Evolutionary conservation across 2,888 invertebrate species (phyloP), one percentile per base, ranked within the genome.

Genomic region (Bombylius major): DNA sequence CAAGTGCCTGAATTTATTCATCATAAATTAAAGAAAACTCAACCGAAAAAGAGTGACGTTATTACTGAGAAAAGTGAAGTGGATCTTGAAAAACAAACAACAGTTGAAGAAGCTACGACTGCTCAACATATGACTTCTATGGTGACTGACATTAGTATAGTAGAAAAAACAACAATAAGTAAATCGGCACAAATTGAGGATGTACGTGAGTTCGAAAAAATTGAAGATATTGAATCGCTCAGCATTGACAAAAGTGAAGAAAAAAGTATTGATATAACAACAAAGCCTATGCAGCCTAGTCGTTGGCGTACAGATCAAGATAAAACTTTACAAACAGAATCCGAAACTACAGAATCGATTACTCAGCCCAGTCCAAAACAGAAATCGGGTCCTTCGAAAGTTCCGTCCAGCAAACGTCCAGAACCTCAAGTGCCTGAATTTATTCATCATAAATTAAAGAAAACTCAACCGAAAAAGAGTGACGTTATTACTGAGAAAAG

Each of bases 381-480:
- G 2, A 3, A 23, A 23, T 23, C 23, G 23, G 2, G 23, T 23
- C 23, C 23, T 23, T 23, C 23, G 23, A 2, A 1, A 23, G 23
- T 23, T 23, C 23, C 23, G 3, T 23, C 3, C 3, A 23, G 23
- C 1, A 23, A 23, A 23, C 23, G 23, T 23, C 23, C 23, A 62
- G 69, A 70, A 31, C 67, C 73, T 1, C 64, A 69, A 23, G 63
- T 75, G 4, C 70, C 71, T 8, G 65, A 66, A 56, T 64, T 66
- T 52, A 60, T 64, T 32, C 55, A 59, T 47, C 54, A 64, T 42
- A 65, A 64, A 56, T 63, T 60, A 34, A 54, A 54, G 23, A 52
- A 47, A 33, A 56, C 51, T 45, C 50, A 50, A 39, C 52, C 51
- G 46, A 46, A 56, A 47, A 14, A 70, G 59, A 54, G 57, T 56